Evolutionary conservation across 1,140 invertebrate genomes (phyloP), one percentile per base, ranked within the genome.

Genomic region (Anoplophora glabripennis): DNA sequence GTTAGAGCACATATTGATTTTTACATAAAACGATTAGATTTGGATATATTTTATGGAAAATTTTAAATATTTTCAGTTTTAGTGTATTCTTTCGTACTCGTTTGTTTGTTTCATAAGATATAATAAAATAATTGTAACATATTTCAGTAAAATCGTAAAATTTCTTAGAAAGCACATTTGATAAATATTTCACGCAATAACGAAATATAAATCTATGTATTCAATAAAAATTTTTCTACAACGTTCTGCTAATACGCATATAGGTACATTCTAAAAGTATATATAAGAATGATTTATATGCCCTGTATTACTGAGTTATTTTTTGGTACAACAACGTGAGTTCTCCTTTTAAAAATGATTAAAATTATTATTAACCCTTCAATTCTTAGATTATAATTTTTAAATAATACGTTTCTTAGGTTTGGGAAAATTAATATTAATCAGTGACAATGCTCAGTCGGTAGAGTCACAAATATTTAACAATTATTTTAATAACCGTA

Each of bases 291-390:
- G 21, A 28, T 28, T 28, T 28, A 14, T 49, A 49, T 41, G 36
- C 52, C 52, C 52, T 54, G 52, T 54, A 54, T 54, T 48, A 54
- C 40, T 54, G 38, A 28, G 52, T 54, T 53, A 54, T 36, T 42
- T 44, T 36, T 54, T 54, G 52, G 52, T 54, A 40, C 52, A 53
- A 53, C 12, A 53, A 53, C 51, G 28, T 49, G 47, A 49, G 12
- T 34, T n/a, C 21, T 28, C 21, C 21, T 28, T 28, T 28, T 18
- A 7, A 41, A 49, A 52, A 38, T 33, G 9, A 33, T 17, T 17
- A 7, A 52, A 52, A 35, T 52, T 37, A 35, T 17, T 52, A 12
- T 15, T 17, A 45, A 45, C 42, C 42, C 42, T 45, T 45, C 15
- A 14, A 45, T 54, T 12, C 47, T 36, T 49, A 35, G 15, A 49